Evolutionary conservation across 1,140 invertebrate species (phyloP).

Genomic region (Rhynchophorus ferrugineus): DNA sequence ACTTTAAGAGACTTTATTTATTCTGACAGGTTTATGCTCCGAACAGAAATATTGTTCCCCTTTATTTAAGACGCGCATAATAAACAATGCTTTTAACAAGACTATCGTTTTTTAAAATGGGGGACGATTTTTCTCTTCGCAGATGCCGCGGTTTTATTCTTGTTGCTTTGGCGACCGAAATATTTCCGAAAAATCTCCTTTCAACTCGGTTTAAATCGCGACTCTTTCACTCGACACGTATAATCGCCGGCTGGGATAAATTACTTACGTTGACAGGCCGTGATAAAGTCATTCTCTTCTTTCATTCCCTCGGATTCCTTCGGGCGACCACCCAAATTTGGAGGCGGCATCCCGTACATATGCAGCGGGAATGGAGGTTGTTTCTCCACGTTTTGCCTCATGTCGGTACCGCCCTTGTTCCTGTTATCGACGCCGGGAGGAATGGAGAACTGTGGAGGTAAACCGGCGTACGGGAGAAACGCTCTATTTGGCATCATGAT

Average conservation of each 20-base stretch:
- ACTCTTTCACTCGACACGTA: too few species aligned
- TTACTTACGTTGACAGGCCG: constrained; percentile 54
- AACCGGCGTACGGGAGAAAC: constrained; percentile 51
- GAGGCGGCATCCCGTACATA: constrained; percentile 37
- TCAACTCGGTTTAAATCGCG: background rate
- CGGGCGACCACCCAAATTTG: constrained; percentile 30
- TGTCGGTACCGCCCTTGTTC: constrained; percentile 36
- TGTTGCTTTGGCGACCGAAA: background rate
- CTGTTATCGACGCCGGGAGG: constrained; percentile 37
- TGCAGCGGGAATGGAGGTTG: constrained; percentile 40
- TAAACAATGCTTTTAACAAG: background rate
- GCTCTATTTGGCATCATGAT: constrained; percentile 48
- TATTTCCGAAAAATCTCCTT: background rate
- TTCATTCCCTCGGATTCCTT: constrained; percentile 39
- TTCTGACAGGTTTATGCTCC: background rate
- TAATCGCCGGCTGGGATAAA: background rate
- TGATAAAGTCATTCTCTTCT: constrained; percentile 54
- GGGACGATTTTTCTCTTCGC: background rate
- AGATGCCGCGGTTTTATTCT: background rate
- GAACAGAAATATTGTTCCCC: background rate
- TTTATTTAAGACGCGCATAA: background rate
- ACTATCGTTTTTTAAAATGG: background rate
- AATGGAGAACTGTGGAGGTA: constrained; percentile 49
- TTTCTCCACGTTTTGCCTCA: constrained; percentile 31
- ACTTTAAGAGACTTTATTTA: background rate